Base-by-base conservation (phyloP, 2,113 vertebrate genomes). In the Rostratula benghalensis region DNA sequence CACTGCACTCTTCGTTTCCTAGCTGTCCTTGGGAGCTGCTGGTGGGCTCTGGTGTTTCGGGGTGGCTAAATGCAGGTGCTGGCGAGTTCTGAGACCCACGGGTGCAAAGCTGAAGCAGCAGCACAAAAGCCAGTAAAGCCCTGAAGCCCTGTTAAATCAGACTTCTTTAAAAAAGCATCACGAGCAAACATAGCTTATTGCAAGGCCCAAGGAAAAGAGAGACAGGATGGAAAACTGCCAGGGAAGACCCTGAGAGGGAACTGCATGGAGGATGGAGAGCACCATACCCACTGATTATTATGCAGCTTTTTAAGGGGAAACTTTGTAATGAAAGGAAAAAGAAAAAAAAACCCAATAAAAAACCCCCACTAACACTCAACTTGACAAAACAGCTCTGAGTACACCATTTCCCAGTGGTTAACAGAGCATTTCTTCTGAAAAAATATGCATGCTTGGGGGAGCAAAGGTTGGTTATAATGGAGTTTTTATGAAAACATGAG, bases 401-500 rank as follows among this genome's bases (percentile, higher is more conserved):
- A 28, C 39, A 11, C 18, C 0, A 18, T 31, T 73, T 83, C 41
- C 68, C 74, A 22, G n/a, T 20, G 68, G 71, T 28, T 67, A 65
- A 46, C 85, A 60, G 86, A 93, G 95, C 84, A 96, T 76, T 91
- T 95, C 95, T 76, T 78, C 95, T 74, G 70, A 80, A 89, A 93
- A 43, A 83, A 90, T 3, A 87, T 19, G 20, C 57, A 81, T 80
- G 23, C 69, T 87, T 77, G 23, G 85, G 88, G 77, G 91, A 91
- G 60, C 45, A 82, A 93, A 93, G 81, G 92, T 80, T 95, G 95
- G 94, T 91, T 94, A 86, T 90, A 92, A 96, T 85, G 93, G 90
- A 97, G 96, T 80, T 97, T 95, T 90, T 78, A 89, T 88, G 89
- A 93, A 95, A 92, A 94, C 75, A 70, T 22, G 69, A 97, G 93